Percentiles rank a stretch among this genome's conserved stretches.
Conservation (phyloP, 2,797 vertebrate species). For the Sebastes hubbsi region DNA sequence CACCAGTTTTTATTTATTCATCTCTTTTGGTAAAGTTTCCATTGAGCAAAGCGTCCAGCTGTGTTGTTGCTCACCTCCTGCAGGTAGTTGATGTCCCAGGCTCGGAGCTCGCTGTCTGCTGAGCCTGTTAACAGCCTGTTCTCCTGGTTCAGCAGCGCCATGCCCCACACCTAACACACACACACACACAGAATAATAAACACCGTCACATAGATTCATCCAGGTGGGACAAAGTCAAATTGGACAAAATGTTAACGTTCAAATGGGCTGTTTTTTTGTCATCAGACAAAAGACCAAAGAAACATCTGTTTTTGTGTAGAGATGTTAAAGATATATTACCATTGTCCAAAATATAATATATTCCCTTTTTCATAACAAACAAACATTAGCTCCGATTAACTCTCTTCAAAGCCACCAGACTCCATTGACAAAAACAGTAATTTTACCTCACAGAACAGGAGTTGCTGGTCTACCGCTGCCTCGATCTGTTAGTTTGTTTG, state of each 20-base stretch:
- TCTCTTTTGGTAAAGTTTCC: too few relatives aligned
- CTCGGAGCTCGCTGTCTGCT: conserved; percentile 94
- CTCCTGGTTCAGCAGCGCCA: conserved; percentile 88
- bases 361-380: neutral
- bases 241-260: neutral
- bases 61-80: conserved; percentile 83
- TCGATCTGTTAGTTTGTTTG: neutral
- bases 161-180: conserved; percentile 89
- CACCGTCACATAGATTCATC: neutral
- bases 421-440: neutral
- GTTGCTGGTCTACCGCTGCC: neutral
- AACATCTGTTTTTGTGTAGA: too few relatives aligned
- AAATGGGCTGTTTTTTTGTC: neutral
- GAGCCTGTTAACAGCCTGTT: conserved; percentile 91
- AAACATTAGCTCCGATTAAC: neutral
- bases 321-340: too few relatives aligned
- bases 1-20: neutral
- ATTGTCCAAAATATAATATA: too few relatives aligned
- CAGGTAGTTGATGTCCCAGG: conserved; percentile 89
- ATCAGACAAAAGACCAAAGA: too few relatives aligned
- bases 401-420: neutral
- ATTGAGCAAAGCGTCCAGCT: neutral
- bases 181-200: neutral
- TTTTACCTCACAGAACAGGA: neutral
- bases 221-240: neutral